Evolutionary conservation across 2,797 vertebrate species (phyloP), one percentile per base, ranked within the genome.

Genomic region (Poeciliopsis turneri): DNA sequence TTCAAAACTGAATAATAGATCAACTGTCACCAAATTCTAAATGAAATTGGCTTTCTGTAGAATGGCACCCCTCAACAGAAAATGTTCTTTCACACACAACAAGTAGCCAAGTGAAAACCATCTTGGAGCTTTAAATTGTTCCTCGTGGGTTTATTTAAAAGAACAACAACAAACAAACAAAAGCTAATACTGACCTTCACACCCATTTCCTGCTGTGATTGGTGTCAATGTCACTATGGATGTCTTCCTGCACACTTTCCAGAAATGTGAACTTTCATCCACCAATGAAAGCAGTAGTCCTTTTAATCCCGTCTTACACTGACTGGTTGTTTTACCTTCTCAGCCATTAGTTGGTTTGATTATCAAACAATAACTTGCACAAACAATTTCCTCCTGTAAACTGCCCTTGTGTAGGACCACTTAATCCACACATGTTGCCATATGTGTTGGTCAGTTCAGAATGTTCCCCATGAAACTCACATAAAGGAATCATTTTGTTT

Each of bases 161-260:
- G 8, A 41, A 8, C 39, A 41, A 41, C 39, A 41, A 41, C 39
- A 41, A 13, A 57, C 9, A 59, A 4, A n/a, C 3, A 45, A 28
- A 28, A 57, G 5, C n/a, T 28, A 15, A 59, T 12, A 39, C 45
- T 2, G 45, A 13, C 76, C 64, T 64, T 82, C 72, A 75, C 45
- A 33, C 23, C 28, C 36, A 23, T 30, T 45, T 76, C 25, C 15
- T 3, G 12, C n/a, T 76, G 36, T 68, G 74, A 1, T 68, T 41
- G 30, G 66, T 11, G 7, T 72, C 33, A 55, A 45, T 55, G 46
- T 41, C 16, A 49, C 4, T 30, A 41, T 66, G 28, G 75, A 45
- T 41, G 78, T 79, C 78, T 77, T 79, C 70, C 70, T 73, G 70
- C 23, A 79, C 16, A 45, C 46, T 41, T 33, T 77, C 30, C 1